A percentile compares a stretch with the other conserved stretches of the same genome.
These are phyloP conservation scores for Ricordea florida DNA, from an alignment of 92 coral and sea anemone genomes.

Conservation along the genomic window DNA sequence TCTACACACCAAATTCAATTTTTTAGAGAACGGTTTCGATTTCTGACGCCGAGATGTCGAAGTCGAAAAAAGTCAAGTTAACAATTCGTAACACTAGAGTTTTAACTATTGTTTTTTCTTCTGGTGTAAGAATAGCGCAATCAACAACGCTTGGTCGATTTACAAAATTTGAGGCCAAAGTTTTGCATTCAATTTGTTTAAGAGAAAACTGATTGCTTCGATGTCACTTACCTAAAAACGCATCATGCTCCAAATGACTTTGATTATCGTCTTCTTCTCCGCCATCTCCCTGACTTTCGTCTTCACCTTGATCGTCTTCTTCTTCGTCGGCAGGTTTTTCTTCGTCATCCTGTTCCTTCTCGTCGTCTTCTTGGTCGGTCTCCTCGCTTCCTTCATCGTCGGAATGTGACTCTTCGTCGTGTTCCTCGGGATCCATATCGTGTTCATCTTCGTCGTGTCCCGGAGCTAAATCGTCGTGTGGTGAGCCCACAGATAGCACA, in stretches of 20 bases:
- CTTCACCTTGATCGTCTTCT: constrained; percentile 33
- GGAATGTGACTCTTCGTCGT: constrained; percentile 43
- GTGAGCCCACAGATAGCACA: background rate
- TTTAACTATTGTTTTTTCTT: too few species aligned
- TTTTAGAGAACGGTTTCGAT: too few species aligned
- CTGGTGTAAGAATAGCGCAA: too few species aligned
- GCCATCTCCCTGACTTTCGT: constrained; percentile 50
- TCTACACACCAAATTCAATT: too few species aligned
- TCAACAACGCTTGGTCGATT: too few species aligned
- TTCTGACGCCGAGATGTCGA: too few species aligned
- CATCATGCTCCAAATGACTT: constrained; percentile 70
- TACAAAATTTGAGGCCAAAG: background rate
- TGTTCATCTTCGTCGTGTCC: constrained; percentile 42
- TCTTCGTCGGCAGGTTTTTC: constrained; percentile 35
- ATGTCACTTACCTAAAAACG: constrained; percentile 76
- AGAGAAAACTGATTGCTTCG: background rate
- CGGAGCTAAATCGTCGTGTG: constrained; percentile 17
- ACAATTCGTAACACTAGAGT: too few species aligned
- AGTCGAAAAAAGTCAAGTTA: too few species aligned
- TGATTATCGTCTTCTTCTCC: constrained; percentile 32
- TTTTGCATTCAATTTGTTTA: background rate
- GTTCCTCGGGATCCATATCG: constrained; percentile 41
- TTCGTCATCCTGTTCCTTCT: constrained; percentile 35
- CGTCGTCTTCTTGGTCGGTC: constrained; percentile 44
- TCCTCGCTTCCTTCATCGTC: constrained; percentile 23